These are phyloP conservation scores for Julus scandinavius DNA, from an alignment of 2,888 invertebrate species.

Conservation along the genomic window DNA sequence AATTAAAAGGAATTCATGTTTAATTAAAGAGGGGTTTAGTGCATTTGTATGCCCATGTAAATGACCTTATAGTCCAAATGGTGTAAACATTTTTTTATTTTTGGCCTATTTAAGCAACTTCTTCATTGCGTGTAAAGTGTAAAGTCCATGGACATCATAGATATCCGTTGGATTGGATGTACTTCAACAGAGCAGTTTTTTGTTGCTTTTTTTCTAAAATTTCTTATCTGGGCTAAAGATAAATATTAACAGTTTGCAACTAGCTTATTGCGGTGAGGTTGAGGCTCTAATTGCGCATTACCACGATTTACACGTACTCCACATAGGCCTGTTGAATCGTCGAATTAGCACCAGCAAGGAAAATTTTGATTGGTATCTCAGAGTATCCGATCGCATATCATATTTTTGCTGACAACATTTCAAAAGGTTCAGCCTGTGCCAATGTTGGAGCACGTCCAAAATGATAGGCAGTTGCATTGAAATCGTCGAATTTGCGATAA, in stretches of 20 bases:
- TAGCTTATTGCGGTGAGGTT: not conserved
- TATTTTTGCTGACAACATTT: constrained; percentile 10
- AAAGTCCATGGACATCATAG: not conserved
- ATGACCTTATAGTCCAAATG: not conserved
- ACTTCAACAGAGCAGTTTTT: not conserved
- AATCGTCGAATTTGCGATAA: not conserved
- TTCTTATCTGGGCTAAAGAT: not conserved
- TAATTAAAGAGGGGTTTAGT: not conserved
- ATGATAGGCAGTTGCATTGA: not conserved
- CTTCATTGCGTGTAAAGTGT: not conserved
- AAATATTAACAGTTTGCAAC: not conserved
- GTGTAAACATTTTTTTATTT: not conserved
- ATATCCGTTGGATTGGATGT: constrained; percentile 16
- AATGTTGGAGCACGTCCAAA: not conserved
- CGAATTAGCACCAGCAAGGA: not conserved
- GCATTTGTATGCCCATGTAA: not conserved
- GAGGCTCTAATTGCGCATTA: not conserved
- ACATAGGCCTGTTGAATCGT: not conserved
- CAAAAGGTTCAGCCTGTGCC: not conserved
- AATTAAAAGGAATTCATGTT: no score
- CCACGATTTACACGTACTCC: not conserved
- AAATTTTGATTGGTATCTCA: not conserved
- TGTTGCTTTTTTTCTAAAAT: not conserved
- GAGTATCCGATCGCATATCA: not conserved
- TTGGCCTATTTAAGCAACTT: not conserved